Conservation (phyloP, 2,888 invertebrate genomes). For the Cryptophagus acutangulus region DNA sequence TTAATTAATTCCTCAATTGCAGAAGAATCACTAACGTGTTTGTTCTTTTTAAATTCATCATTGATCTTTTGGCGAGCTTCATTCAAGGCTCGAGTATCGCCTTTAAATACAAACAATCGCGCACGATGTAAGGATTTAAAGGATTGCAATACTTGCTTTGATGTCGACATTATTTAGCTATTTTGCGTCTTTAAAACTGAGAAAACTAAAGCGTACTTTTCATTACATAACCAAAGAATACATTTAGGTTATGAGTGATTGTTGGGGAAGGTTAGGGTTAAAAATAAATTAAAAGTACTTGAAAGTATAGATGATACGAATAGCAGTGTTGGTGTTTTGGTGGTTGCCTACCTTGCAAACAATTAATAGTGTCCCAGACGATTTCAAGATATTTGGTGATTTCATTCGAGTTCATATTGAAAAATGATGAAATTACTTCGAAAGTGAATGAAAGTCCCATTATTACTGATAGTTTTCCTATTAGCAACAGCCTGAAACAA, state of each 20-base stretch:
- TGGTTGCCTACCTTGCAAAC: constrained; percentile 57
- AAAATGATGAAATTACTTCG: constrained; percentile 59
- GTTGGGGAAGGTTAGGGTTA: background rate
- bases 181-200: background rate
- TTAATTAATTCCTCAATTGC: constrained; percentile 66
- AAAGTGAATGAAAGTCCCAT: constrained; percentile 75
- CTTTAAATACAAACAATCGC: constrained; percentile 61
- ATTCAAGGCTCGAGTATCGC: constrained; percentile 58
- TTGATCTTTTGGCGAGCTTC: constrained; percentile 70
- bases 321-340: constrained; percentile 6
- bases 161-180: background rate
- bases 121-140: constrained; percentile 72
- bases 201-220: background rate
- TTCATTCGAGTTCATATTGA: constrained; percentile 50
- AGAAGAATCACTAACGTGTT: constrained; percentile 54
- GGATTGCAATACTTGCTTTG: constrained; percentile 56
- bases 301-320: no score
- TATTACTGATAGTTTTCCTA: constrained; percentile 69
- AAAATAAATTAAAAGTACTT: background rate
- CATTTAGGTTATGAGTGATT: background rate
- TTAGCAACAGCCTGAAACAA: constrained; percentile 60
- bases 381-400: constrained; percentile 42
- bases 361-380: constrained; percentile 61
- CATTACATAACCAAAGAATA: no score
- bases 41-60: constrained; percentile 67